Base-by-base conservation (phyloP, 2,797 vertebrate genomes). In the Gambelia wislizenii region DNA sequence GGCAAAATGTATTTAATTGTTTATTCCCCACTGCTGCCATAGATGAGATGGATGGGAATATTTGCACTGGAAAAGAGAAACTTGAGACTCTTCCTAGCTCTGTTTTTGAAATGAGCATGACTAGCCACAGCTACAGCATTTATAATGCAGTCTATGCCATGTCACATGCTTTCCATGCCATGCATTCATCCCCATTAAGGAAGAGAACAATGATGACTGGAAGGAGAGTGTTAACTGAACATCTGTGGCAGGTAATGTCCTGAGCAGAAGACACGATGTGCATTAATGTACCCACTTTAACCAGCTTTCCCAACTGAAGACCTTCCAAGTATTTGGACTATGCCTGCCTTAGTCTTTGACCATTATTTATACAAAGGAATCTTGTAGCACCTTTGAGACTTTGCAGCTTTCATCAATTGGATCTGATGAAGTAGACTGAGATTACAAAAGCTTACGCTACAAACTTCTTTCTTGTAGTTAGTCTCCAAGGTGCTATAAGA, bases 41-140 rank as follows among this genome's bases (percentile, higher is more conserved):
- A 74, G 49, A 52, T n/a, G 14, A 36, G 18, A 16, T 12, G 7
- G 36, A 54, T 3, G 36, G n/a, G n/a, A 20, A 85, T 25, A 33
- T 56, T n/a, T 85, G 83, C 49, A 85, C 70, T 16, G 83, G 83
- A 42, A 1, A 42, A 4, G 83, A 85, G 36, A 85, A 18, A 7
- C 4, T 85, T 12, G 49, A 67, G 44, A 27, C 33, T 49, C 85
- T 86, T 33, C 85, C 85, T 0, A 1, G 10, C 18, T 77, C 84
- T 30, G 56, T 86, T 36, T 86, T 86, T 78, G 84, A 86, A 49
- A 9, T n/a, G 59, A 49, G 42, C 30, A 77, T 86, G 74, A 77
- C 74, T 9, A 56, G 27, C 42, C 56, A 75, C 14, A 74, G 69
- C 52, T 84, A 84, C 8, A 30, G 69, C 70, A 54, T 84, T 36